Evolutionary conservation across 2,113 vertebrate genomes (phyloP).

Genomic region (Carlito syrichta): DNA sequence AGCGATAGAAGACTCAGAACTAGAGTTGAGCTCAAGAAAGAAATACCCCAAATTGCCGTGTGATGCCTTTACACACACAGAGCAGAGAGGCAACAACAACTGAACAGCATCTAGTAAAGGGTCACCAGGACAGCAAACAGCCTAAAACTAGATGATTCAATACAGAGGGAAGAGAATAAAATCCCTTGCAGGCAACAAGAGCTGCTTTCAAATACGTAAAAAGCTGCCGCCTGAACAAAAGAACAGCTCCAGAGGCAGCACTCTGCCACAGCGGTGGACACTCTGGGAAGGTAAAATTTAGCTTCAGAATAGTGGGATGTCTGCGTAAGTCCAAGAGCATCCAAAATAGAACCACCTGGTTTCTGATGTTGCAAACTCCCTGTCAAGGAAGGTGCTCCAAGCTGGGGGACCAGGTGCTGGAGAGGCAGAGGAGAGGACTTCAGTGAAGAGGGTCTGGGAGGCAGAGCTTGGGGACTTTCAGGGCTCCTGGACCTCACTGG

Average conservation of each 20-base stretch:
- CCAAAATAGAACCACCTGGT: background rate
- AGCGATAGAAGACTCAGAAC: background rate
- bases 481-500: background rate
- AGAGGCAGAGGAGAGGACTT: background rate
- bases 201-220: background rate
- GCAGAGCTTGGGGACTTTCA: background rate
- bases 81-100: background rate
- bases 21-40: background rate
- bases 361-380: background rate
- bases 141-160: background rate
- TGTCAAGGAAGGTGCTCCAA: background rate
- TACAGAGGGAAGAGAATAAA: background rate
- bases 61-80: background rate
- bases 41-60: background rate
- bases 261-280: background rate
- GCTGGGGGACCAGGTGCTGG: background rate
- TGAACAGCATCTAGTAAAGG: background rate
- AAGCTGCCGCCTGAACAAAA: background rate
- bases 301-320: background rate
- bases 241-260: background rate
- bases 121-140: background rate
- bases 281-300: background rate
- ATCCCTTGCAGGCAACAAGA: background rate
- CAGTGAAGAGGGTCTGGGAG: background rate
- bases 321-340: background rate